Evolutionary conservation across 2,888 invertebrate genomes (phyloP), one percentile per base, ranked within the genome.

Genomic region (Tipula helvola): DNA sequence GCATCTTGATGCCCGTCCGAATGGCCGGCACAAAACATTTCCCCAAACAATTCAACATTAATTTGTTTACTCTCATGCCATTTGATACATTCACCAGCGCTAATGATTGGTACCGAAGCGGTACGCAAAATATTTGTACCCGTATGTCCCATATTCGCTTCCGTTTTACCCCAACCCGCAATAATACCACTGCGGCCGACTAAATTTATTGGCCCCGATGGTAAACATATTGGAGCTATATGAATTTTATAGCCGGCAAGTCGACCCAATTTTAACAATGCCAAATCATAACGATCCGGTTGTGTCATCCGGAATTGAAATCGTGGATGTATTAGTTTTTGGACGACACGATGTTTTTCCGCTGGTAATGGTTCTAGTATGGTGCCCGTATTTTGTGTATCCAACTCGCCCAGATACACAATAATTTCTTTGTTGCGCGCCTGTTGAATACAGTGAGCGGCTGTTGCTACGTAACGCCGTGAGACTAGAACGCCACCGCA

Each of bases 11-110:
- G 94, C 0, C 97, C 97, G 88, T 96, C 95, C 0, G 95, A 94
- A 89, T 96, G 96, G 7, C 96, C 96, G 0, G 96, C 97, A 91
- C 97, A 97, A 88, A 97, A 94, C 96, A 96, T 96, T 91, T 95
- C 95, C 90, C 94, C 89, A 92, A 94, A 93, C 89, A 96, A 90
- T 88, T 96, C 95, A 0, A 97, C 95, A 3, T 94, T 93, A 86
- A 97, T 97, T 90, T 95, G 95, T 89, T 96, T 96, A 89, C 94
- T 95, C 88, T 94, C 93, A 89, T 97, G 97, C 97, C 97, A 97
- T 44, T 93, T 93, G 87, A 96, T 93, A 89, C 97, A 97, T 89
- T 96, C 95, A 86, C 94, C 93, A 88, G 93, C 94, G 88, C 94
- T 95, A 88, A 97, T 92, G 89, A 97, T 96, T 86, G 97, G 97